These are phyloP conservation scores for Patella caerulea DNA, from an alignment of 2,888 invertebrate species.

Conservation along the genomic window DNA sequence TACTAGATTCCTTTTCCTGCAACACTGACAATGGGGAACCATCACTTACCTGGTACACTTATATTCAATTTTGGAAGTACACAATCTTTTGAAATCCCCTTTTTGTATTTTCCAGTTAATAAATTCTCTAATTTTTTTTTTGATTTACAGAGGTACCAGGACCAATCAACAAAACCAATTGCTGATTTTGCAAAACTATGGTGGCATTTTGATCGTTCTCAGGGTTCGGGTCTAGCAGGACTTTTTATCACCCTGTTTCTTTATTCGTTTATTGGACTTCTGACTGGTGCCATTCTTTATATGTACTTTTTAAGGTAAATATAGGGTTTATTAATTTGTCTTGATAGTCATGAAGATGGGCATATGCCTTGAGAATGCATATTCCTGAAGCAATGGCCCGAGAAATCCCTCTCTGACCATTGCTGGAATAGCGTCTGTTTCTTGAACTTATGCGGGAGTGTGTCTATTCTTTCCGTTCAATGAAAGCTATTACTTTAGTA, in stretches of 20 bases:
- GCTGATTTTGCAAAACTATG: slow-evolving; percentile 68
- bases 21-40: too few relatives aligned
- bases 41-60: background rate
- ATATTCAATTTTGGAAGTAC: too few relatives aligned
- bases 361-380: too few relatives aligned
- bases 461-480: too few relatives aligned
- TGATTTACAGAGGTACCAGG: slow-evolving; percentile 52
- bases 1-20: too few relatives aligned
- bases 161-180: slow-evolving; percentile 58
- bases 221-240: slow-evolving; percentile 66
- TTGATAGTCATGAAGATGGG: background rate
- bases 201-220: slow-evolving; percentile 63
- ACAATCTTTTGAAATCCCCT: background rate
- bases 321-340: background rate
- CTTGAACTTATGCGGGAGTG: too few relatives aligned
- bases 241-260: slow-evolving; percentile 66
- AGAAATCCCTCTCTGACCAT: too few relatives aligned
- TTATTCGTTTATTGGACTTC: slow-evolving; percentile 62
- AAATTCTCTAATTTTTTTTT: slow-evolving; percentile 10
- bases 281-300: slow-evolving; percentile 63
- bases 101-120: background rate
- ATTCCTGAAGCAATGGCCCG: too few relatives aligned
- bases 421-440: too few relatives aligned
- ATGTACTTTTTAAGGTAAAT: slow-evolving; percentile 70
- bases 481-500: too few relatives aligned